phyloP scores from a whole-genome alignment of 2,888 invertebrate genomes.

The Eilema griseolum region DNA sequence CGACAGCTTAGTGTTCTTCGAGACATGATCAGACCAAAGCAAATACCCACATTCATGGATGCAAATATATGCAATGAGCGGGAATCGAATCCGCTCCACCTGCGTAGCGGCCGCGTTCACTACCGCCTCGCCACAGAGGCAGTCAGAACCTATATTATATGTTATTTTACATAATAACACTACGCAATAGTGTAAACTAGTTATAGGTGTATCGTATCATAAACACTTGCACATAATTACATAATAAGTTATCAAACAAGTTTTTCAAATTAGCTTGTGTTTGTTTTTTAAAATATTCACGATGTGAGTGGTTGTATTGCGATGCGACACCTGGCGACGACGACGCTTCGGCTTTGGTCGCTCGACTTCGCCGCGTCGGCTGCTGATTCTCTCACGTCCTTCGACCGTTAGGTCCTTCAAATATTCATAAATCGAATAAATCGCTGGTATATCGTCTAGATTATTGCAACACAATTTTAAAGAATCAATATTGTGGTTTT shows the following conservation, averaged over 20 bases:
- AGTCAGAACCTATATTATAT: neutral
- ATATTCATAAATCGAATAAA: constrained; percentile 66
- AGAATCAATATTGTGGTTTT: neutral
- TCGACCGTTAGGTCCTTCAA: constrained; percentile 67
- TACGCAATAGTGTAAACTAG: constrained; percentile 1
- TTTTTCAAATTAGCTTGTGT: neutral
- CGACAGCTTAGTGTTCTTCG: too few relatives aligned
- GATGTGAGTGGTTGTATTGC: constrained; percentile 8
- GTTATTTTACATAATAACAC: neutral
- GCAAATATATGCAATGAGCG: too few relatives aligned
- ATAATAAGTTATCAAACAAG: neutral
- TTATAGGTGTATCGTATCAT: neutral
- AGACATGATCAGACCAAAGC: too few relatives aligned
- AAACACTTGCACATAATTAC: neutral
- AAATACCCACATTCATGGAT: too few relatives aligned
- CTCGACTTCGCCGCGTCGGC: constrained; percentile 45
- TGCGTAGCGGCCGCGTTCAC: too few relatives aligned
- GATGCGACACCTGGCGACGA: constrained; percentile 18
- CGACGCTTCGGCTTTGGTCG: too few relatives aligned
- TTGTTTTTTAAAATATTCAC: constrained; percentile 12
- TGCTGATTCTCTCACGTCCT: constrained; percentile 68
- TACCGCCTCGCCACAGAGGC: too few relatives aligned
- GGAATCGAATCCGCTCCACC: too few relatives aligned
- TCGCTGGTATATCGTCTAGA: constrained; percentile 66
- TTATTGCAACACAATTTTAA: constrained; percentile 35